Evolutionary conservation across 2,888 invertebrate genomes (phyloP).

Genomic region (Pyrochroa serraticornis): DNA sequence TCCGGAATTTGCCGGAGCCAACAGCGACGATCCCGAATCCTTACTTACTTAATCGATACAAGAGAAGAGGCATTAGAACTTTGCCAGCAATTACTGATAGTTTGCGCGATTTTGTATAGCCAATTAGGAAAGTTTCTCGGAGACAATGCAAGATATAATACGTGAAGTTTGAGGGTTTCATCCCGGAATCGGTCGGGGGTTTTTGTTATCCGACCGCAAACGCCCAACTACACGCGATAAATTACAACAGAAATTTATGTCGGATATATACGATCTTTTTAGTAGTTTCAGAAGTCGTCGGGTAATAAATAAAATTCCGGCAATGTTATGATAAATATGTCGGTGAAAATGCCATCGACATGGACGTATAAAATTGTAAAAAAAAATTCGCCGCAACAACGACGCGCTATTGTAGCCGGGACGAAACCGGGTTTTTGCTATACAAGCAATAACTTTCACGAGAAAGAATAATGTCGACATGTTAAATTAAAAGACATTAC

Average conservation of each 20-base stretch:
- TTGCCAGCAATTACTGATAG: slow-evolving; percentile 22
- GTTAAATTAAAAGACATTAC: slow-evolving; percentile 56
- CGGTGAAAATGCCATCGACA: too few relatives aligned
- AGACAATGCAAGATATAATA: too few relatives aligned
- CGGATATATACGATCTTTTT: too few relatives aligned
- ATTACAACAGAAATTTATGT: too few relatives aligned
- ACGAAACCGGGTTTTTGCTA: slow-evolving; percentile 24
- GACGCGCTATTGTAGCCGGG: slow-evolving; percentile 5
- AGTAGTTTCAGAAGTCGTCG: too few relatives aligned
- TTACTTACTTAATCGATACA: neutral
- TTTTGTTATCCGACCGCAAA: too few relatives aligned
- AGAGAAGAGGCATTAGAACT: slow-evolving; percentile 9
- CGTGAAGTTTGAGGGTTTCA: too few relatives aligned
- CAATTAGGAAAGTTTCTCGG: slow-evolving; percentile 20
- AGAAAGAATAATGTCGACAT: slow-evolving; percentile 50
- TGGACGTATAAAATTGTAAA: slow-evolving; percentile 5
- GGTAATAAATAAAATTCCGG: too few relatives aligned
- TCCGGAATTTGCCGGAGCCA: neutral
- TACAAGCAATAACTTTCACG: slow-evolving; percentile 39
- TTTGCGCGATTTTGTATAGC: slow-evolving; percentile 19
- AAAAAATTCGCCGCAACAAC: slow-evolving; percentile 1
- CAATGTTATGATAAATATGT: too few relatives aligned
- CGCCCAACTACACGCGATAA: too few relatives aligned
- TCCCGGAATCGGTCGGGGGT: too few relatives aligned
- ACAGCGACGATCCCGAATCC: neutral